Percentiles rank a stretch among this genome's conserved stretches.
These are phyloP conservation scores for Grantiella picta DNA, from an alignment of 2,113 vertebrate species.

Conservation along the genomic window DNA sequence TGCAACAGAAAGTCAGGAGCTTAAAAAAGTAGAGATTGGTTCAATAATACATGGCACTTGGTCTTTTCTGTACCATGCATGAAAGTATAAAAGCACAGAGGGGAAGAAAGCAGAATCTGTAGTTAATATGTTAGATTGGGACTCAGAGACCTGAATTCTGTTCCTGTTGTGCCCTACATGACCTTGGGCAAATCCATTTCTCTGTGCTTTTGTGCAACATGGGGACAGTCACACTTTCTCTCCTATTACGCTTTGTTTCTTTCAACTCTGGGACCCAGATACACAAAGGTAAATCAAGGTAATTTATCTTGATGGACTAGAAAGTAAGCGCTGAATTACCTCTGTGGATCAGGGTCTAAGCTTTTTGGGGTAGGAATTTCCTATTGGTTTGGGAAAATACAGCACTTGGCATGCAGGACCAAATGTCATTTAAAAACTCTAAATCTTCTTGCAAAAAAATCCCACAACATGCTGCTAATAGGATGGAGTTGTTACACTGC, in stretches of 20 bases:
- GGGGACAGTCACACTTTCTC: background rate
- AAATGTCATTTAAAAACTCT: background rate
- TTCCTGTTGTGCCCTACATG: conserved; percentile 7
- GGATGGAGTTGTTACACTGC: background rate
- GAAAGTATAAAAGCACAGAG: background rate
- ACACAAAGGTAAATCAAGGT: conserved; percentile 23
- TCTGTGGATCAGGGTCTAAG: background rate
- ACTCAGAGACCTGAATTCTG: conserved; percentile 1
- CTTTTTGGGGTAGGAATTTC: background rate
- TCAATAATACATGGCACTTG: background rate
- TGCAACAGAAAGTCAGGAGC: background rate
- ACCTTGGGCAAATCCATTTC: conserved; percentile 22
- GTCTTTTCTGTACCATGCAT: background rate
- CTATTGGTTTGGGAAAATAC: background rate
- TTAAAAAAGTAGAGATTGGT: background rate
- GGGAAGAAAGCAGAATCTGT: conserved; percentile 1
- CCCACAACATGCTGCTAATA: background rate
- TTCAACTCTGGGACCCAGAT: background rate
- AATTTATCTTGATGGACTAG: conserved; percentile 14
- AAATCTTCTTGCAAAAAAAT: background rate
- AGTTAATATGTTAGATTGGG: conserved; percentile 23
- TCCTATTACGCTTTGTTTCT: conserved; percentile 9
- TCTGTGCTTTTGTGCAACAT: background rate
- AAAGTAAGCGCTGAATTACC: background rate
- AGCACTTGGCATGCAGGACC: background rate